phyloP scores from a whole-genome alignment of 2,113 vertebrate species.

The Isurus oxyrinchus region DNA sequence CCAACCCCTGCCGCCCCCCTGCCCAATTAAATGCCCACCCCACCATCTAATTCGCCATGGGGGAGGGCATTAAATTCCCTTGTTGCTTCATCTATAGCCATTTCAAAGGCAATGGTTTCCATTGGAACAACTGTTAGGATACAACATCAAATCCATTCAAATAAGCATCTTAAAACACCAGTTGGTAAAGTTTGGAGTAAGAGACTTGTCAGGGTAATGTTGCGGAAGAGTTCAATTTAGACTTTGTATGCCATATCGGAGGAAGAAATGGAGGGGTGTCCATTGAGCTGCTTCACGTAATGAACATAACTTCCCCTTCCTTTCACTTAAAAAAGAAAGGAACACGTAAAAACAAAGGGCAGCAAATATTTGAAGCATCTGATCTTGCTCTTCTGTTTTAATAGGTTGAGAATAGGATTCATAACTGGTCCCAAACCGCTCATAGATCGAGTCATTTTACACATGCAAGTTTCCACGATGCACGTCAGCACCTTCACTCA shows the following conservation, averaged over 20 bases:
- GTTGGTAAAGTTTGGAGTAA: background rate
- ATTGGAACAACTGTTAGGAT: background rate
- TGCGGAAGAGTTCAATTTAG: background rate
- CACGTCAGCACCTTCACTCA: constrained; percentile 86
- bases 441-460: constrained; percentile 74
- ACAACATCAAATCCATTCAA: background rate
- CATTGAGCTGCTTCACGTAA: background rate
- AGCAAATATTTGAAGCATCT: background rate
- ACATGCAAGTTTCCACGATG: constrained; percentile 81
- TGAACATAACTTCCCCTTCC: background rate
- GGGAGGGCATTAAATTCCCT: background rate
- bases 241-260: background rate
- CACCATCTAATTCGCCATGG: too few species aligned
- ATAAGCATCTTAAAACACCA: background rate
- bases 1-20: too few species aligned
- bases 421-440: constrained; percentile 82
- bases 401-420: constrained; percentile 82
- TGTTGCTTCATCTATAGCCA: background rate
- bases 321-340: background rate
- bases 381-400: constrained; percentile 25
- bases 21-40: too few species aligned
- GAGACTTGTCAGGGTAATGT: background rate
- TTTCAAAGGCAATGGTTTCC: background rate
- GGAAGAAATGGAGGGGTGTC: background rate
- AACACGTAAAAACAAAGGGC: background rate